These are phyloP conservation scores for Eleginops maclovinus DNA, from an alignment of 2,113 vertebrate genomes.

Conservation along the genomic window DNA sequence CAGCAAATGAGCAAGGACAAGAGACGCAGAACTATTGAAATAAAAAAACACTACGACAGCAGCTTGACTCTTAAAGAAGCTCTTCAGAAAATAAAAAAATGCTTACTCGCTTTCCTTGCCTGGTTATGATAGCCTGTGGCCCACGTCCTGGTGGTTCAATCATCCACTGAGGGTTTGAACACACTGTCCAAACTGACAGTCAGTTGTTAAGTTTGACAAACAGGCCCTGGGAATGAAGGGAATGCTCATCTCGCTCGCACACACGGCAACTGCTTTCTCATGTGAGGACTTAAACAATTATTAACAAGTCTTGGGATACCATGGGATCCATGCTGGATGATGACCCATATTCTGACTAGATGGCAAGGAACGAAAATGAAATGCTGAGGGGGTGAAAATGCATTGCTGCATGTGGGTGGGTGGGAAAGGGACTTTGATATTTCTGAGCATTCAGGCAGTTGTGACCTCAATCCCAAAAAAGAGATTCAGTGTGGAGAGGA, in stretches of 20 bases:
- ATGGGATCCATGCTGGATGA: conserved; percentile 13
- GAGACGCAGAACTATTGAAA: background rate
- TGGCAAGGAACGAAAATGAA: conserved; percentile 3
- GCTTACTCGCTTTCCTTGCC: background rate
- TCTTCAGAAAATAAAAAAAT: background rate
- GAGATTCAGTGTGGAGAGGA: conserved; percentile 39
- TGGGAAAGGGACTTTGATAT: conserved; percentile 51
- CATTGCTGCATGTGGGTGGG: conserved; percentile 35
- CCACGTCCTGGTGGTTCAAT: background rate
- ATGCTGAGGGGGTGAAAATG: conserved; percentile 34
- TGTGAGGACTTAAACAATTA: conserved; percentile 17
- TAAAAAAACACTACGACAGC: background rate
- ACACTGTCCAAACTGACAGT: conserved; percentile 30
- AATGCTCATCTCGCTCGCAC: conserved; percentile 32
- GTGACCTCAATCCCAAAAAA: conserved; percentile 70
- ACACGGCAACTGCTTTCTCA: background rate
- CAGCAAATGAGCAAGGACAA: conserved; percentile 9
- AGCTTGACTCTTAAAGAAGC: background rate
- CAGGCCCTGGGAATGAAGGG: conserved; percentile 33
- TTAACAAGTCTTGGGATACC: conserved; percentile 36
- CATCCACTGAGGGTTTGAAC: conserved; percentile 16
- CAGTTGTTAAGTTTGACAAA: conserved; percentile 45
- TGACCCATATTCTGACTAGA: conserved; percentile 43
- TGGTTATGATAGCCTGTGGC: background rate
- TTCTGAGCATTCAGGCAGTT: conserved; percentile 53